A percentile compares a stretch with the other conserved stretches of the same genome.
phyloP scores from a whole-genome alignment of 2,113 vertebrate genomes.

The Poeciliopsis occidentalis region DNA sequence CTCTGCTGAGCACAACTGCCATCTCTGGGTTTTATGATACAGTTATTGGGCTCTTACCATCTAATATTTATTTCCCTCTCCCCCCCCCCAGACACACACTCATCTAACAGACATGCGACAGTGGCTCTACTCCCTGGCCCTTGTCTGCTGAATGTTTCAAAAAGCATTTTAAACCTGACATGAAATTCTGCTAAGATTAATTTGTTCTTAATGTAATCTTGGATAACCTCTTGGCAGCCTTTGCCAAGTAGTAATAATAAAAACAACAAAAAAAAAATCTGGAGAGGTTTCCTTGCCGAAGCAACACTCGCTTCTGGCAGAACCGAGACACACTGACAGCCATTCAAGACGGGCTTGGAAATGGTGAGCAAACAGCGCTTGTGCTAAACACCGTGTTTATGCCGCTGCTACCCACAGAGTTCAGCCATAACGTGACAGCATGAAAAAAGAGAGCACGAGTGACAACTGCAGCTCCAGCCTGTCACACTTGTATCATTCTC shows the following conservation, averaged over 20 bases:
- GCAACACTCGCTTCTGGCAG: conserved; percentile 52
- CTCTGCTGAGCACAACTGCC: conserved; percentile 33
- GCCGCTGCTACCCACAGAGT: conserved; percentile 63
- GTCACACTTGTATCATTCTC: conserved; percentile 59
- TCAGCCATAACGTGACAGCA: conserved; percentile 72
- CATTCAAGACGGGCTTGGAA: conserved; percentile 64
- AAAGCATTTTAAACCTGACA: conserved; percentile 17
- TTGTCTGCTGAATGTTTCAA: conserved; percentile 6
- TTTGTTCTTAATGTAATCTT: conserved; percentile 42
- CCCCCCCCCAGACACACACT: neutral
- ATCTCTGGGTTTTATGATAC: conserved; percentile 32
- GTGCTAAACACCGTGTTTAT: conserved; percentile 74
- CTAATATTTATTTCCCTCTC: conserved; percentile 44
- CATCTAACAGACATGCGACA: conserved; percentile 18
- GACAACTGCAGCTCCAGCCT: conserved; percentile 70
- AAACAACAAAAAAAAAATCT: conserved; percentile 27
- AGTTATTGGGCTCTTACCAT: conserved; percentile 43
- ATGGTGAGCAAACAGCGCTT: conserved; percentile 71
- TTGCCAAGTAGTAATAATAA: neutral
- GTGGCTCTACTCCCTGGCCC: conserved; percentile 3
- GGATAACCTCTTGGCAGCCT: conserved; percentile 47
- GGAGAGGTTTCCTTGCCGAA: conserved; percentile 52
- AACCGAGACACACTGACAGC: conserved; percentile 62
- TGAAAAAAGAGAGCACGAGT: conserved; percentile 65
- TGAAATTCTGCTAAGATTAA: conserved; percentile 24